These are phyloP conservation scores for Falco naumanni DNA, from an alignment of 2,797 vertebrate species.

Conservation along the genomic window DNA sequence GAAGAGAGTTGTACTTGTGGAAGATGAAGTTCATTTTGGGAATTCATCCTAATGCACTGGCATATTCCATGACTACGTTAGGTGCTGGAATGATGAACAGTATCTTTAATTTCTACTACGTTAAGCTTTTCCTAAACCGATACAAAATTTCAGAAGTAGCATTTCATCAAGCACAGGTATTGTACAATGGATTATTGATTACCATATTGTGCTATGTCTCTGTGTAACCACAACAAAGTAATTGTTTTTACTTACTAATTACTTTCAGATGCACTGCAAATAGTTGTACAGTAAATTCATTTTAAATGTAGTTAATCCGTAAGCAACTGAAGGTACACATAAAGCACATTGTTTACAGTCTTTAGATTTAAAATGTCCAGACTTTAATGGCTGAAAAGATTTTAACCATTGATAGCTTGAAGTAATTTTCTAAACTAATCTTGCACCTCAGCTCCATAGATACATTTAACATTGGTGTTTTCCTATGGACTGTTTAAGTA, in stretches of 20 bases:
- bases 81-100: slow-evolving; percentile 90
- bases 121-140: slow-evolving; percentile 89
- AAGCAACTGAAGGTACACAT: neutral
- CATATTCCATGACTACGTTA: slow-evolving; percentile 89
- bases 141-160: slow-evolving; percentile 88
- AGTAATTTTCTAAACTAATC: slow-evolving; percentile 4
- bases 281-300: neutral
- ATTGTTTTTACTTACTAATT: neutral
- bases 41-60: slow-evolving; percentile 80
- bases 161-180: slow-evolving; percentile 89
- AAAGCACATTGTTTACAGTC: neutral
- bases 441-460: neutral
- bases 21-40: slow-evolving; percentile 67
- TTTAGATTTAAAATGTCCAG: neutral
- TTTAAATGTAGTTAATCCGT: neutral
- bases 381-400: neutral
- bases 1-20: slow-evolving; percentile 25
- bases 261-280: neutral
- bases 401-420: neutral
- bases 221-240: neutral
- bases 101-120: slow-evolving; percentile 93
- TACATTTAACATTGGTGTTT: neutral
- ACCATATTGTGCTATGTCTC: rapidly evolving
- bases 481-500: neutral
- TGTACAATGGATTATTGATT: neutral